Evolutionary conservation across 2,888 invertebrate species (phyloP).

Genomic region (Congeria kusceri): DNA sequence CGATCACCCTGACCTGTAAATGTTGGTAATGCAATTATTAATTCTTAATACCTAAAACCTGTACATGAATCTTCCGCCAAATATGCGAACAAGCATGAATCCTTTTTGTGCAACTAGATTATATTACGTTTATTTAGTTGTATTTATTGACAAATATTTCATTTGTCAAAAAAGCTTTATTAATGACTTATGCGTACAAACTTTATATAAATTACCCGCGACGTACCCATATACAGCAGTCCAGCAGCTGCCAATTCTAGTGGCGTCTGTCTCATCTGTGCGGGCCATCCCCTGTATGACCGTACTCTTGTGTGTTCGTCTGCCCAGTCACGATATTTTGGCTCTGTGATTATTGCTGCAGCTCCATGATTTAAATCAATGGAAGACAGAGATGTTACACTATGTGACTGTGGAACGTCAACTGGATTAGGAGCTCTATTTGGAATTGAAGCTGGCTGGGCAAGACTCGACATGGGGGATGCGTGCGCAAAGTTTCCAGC

Average conservation of each 20-base stretch:
- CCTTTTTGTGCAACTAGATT: too few relatives aligned
- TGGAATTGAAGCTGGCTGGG: too few relatives aligned
- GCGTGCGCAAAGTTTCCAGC: neutral
- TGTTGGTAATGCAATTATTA: too few relatives aligned
- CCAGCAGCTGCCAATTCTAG: slow-evolving; percentile 72
- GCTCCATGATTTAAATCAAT: neutral
- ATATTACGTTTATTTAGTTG: too few relatives aligned
- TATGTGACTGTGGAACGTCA: too few relatives aligned
- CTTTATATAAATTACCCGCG: neutral
- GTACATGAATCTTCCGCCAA: too few relatives aligned
- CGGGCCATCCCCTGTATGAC: slow-evolving; percentile 72
- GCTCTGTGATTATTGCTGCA: slow-evolving; percentile 35
- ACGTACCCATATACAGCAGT: slow-evolving; percentile 73
- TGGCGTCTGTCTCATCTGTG: slow-evolving; percentile 70
- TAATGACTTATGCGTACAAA: too few relatives aligned
- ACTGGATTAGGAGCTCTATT: too few relatives aligned
- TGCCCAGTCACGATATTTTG: slow-evolving; percentile 66
- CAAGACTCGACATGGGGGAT: neutral
- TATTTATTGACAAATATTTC: too few relatives aligned
- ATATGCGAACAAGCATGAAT: too few relatives aligned
- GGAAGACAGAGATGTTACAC: neutral
- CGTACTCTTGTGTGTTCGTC: slow-evolving; percentile 63
- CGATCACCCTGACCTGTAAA: slow-evolving; percentile 90
- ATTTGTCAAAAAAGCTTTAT: too few relatives aligned
- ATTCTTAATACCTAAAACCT: too few relatives aligned